Evolutionary conservation across 2,888 invertebrate species (phyloP).

Genomic region (Lycocerus yunnanus): DNA sequence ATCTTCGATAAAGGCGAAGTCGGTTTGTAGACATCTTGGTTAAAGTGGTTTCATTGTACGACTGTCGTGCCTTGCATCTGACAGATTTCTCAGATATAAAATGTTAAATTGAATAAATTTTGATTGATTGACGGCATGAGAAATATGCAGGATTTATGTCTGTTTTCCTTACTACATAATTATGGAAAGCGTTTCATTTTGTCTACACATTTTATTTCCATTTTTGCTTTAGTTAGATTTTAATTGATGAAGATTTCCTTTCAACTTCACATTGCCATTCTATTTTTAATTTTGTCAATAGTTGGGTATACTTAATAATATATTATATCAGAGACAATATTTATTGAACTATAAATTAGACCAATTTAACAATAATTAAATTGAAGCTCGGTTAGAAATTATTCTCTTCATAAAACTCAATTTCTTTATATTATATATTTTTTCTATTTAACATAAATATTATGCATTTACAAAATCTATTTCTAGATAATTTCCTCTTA

Average conservation of each 20-base stretch:
- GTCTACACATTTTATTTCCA: not conserved
- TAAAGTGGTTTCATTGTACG: constrained; percentile 45
- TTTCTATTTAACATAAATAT: no score
- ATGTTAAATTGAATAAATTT: constrained; percentile 44
- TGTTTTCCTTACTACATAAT: constrained; percentile 21
- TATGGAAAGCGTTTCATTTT: constrained; percentile 2
- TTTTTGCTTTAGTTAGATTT: not conserved
- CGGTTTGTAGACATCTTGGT: constrained; percentile 40
- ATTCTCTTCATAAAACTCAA: no score
- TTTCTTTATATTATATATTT: no score
- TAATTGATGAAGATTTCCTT: not conserved
- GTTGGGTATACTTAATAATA: no score
- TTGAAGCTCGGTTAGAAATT: no score
- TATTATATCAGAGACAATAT: no score
- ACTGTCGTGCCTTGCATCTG: constrained; percentile 41
- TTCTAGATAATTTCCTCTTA: no score
- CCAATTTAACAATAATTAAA: no score
- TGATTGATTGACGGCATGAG: constrained; percentile 39
- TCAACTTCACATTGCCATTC: not conserved
- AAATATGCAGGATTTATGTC: constrained; percentile 29
- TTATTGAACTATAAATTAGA: no score
- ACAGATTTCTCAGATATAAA: constrained; percentile 47
- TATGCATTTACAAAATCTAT: no score
- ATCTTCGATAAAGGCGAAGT: constrained; percentile 37
- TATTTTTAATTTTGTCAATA: not conserved